Evolutionary conservation across 2,797 vertebrate species (phyloP).

Genomic region (Amphiprion clarkii): DNA sequence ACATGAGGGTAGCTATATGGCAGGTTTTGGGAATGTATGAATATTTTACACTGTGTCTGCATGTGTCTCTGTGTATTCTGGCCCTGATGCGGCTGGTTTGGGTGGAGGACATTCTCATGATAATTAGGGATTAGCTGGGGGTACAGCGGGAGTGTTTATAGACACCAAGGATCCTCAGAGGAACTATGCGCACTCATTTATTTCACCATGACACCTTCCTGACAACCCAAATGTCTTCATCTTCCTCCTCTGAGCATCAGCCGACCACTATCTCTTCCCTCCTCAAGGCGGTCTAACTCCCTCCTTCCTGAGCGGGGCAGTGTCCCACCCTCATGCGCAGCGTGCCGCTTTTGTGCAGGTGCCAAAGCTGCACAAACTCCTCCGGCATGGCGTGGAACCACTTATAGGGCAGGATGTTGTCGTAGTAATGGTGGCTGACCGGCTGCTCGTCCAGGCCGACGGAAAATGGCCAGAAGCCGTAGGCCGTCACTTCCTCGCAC

Average conservation of each 20-base stretch:
- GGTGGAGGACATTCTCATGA: constrained; percentile 46
- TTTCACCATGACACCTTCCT: constrained; percentile 5
- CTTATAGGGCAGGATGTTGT: constrained; percentile 92
- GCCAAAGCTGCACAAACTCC: constrained; percentile 97
- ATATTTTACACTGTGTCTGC: constrained; percentile 39
- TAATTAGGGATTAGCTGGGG: constrained; percentile 39
- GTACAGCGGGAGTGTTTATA: constrained; percentile 12
- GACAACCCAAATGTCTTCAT: background rate
- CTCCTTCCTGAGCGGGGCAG: constrained; percentile 76
- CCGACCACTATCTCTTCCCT: background rate
- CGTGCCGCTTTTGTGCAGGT: constrained; percentile 93
- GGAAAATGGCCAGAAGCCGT: constrained; percentile 98
- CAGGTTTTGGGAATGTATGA: constrained; percentile 45
- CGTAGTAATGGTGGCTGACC: constrained; percentile 98
- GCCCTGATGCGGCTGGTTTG: constrained; percentile 38
- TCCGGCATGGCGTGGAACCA: constrained; percentile 98
- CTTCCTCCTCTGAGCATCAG: background rate
- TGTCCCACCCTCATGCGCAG: constrained; percentile 90
- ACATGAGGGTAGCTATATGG: constrained; percentile 13
- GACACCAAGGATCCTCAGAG: constrained; percentile 23
- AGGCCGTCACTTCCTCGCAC: constrained; percentile 94
- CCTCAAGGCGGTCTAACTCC: constrained; percentile 18
- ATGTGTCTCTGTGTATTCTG: constrained; percentile 13
- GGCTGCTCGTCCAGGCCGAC: constrained; percentile 87
- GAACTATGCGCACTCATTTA: constrained; percentile 5